Evolutionary conservation across 2,113 vertebrate species (phyloP), one percentile per base, ranked within the genome.

Genomic region (Suncus etruscus): DNA sequence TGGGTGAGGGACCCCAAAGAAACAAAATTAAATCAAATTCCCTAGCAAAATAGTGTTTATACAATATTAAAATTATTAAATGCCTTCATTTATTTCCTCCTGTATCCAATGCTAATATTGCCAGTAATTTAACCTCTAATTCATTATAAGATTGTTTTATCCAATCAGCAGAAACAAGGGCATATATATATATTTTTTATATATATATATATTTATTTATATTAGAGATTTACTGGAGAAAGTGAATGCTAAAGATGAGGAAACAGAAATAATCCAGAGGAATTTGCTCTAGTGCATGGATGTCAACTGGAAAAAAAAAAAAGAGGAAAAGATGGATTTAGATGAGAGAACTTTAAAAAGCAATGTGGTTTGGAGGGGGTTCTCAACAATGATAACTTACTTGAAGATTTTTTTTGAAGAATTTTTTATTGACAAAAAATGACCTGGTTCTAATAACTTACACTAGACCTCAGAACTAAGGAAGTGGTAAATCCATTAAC

Each of bases 21-120:
- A 58, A 50, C 58, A 91, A 88, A 81, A 85, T 81, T 11, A 16
- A 91, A 65, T 65, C 45, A 72, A 66, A 27, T 12, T 80, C 31
- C 68, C 68, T n/a, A 27, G 7, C 18, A 39, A 24, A 29, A 9
- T 27, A 66, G 18, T 58, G 14, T 54, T 73, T 25, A 61, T 83
- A 76, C 2, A 74, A 31, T 78, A 74, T 45, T 73, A 68, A 1
- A 8, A 29, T 63, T 90, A 24, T 25, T 90, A 32, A 68, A 72
- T 65, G 54, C 75, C 25, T 6, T 81, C 29, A 68, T 65, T 65
- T 61, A 20, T 0, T 47, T 5, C 51, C 8, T 86, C 18, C 39
- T 63, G 29, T 77, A 83, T 58, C 39, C 74, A 70, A 3, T 47
- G 39, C 39, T 65, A 32, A 84, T 81, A n/a, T 45, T 94, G 20